Base-by-base conservation (phyloP, 2,113 vertebrate species). In the Alosa alosa region DNA sequence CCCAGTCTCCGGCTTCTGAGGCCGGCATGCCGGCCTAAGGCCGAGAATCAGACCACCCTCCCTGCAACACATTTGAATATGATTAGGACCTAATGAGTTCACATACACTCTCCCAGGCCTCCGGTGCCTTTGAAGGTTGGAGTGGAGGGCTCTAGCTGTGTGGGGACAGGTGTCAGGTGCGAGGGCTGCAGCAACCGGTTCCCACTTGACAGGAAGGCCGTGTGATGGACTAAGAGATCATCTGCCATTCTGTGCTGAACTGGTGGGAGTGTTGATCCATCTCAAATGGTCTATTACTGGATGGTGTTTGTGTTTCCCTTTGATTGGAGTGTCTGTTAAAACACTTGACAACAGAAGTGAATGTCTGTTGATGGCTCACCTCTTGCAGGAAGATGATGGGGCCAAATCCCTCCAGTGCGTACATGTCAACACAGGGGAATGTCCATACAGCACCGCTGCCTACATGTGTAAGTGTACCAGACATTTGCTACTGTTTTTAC, bases 371-470 rank as follows among this genome's bases (percentile, higher is more conserved):
- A 81, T 88, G 91, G 8, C 83, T 89, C 90, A 89, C 83, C 57
- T 85, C 82, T 86, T 89, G 72, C 72, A 39, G n/a, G 11, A 4
- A 78, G 31, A 78, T 78, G 31, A 15, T 39, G 31, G 87, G 85
- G 72, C 75, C 86, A 87, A 91, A 87, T 72, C 90, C 88, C 88
- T 86, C 84, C 57, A 87, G 82, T 93, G 93, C 88, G 87, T 92
- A 93, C 91, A 91, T 92, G 92, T 93, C 92, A 94, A 93, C 92
- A 94, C 64, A 87, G 46, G 82, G 83, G 47, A 52, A 85, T 50
- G 88, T 84, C 84, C 82, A 86, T 86, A 86, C 55, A 85, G 68
- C n/a, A 68, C 64, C 64, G 2, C 6, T 68, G 64, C 13, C 64
- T 31, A 25, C n/a, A 11, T n/a, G 18, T 25, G n/a, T 31, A 44